Percentiles rank a stretch among this genome's conserved stretches.
phyloP scores from a whole-genome alignment of 2,113 vertebrate genomes.

The Madoqua kirkii region DNA sequence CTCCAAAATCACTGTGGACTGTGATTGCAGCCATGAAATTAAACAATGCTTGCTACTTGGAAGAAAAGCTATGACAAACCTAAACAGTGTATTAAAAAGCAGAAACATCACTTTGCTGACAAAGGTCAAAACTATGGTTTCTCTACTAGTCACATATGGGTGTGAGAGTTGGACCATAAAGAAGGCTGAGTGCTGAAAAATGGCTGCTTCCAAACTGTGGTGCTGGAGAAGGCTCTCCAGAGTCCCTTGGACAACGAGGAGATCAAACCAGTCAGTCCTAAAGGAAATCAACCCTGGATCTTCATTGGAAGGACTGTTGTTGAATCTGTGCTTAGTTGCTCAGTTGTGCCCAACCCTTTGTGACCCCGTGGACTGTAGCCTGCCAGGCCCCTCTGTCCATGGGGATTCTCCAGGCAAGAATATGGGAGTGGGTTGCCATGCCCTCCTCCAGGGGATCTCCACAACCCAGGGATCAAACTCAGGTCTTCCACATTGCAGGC shows the following conservation, averaged over 20 bases:
- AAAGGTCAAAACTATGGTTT: background rate
- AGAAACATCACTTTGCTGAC: background rate
- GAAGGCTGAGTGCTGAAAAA: background rate
- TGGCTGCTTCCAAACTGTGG: background rate
- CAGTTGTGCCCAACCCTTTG: background rate
- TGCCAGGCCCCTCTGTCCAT: background rate
- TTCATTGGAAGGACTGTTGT: background rate
- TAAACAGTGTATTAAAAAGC: background rate
- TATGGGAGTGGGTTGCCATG: background rate
- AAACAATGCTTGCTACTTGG: background rate
- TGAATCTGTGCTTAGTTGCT: background rate
- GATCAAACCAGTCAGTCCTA: background rate
- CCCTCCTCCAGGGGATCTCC: background rate
- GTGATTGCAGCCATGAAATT: background rate
- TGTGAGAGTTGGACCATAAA: background rate
- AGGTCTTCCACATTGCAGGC: background rate
- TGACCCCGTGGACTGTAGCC: fast-evolving
- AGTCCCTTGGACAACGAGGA: background rate
- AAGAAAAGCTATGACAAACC: background rate
- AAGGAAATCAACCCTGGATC: background rate
- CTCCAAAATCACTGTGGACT: background rate
- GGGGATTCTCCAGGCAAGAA: background rate
- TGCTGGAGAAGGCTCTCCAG: background rate
- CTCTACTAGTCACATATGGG: background rate
- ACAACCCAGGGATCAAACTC: background rate